These are phyloP conservation scores for Stylophora pistillata DNA, from an alignment of 64 coral and sea anemone species.

Conservation along the genomic window DNA sequence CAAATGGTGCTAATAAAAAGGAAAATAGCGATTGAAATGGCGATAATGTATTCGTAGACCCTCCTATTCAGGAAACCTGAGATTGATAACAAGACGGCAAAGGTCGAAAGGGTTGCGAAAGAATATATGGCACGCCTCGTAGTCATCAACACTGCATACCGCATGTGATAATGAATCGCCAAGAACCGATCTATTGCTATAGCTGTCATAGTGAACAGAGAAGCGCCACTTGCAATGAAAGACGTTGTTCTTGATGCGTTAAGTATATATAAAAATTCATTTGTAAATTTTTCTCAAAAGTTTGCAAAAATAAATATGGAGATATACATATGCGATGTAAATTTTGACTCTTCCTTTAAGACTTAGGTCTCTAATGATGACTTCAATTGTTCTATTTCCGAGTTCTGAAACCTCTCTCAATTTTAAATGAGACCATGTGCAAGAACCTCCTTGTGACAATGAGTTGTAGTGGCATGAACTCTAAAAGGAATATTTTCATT, in stretches of 20 bases:
- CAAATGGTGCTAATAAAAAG: not conserved
- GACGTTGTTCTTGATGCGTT: not conserved
- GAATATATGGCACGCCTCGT: not conserved
- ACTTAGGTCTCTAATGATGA: too few species aligned
- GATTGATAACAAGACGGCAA: not conserved
- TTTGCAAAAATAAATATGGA: too few species aligned
- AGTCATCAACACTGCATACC: not conserved
- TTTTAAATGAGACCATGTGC: too few species aligned
- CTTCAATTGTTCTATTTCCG: too few species aligned
- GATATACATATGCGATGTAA: too few species aligned
- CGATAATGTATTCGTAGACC: not conserved
- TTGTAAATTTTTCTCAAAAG: too few species aligned
- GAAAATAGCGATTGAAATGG: not conserved
- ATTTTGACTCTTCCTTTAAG: too few species aligned
- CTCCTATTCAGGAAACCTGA: not conserved
- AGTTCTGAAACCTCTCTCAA: too few species aligned
- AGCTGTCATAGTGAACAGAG: not conserved
- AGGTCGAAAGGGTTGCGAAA: not conserved
- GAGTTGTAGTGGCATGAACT: too few species aligned
- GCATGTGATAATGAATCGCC: not conserved
- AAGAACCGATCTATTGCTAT: not conserved
- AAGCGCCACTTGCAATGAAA: not conserved
- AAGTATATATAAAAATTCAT: too few species aligned
- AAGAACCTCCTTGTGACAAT: too few species aligned
- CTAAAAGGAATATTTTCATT: too few species aligned